Conservation (phyloP, 2,797 vertebrate genomes). For the Gila robusta region DNA sequence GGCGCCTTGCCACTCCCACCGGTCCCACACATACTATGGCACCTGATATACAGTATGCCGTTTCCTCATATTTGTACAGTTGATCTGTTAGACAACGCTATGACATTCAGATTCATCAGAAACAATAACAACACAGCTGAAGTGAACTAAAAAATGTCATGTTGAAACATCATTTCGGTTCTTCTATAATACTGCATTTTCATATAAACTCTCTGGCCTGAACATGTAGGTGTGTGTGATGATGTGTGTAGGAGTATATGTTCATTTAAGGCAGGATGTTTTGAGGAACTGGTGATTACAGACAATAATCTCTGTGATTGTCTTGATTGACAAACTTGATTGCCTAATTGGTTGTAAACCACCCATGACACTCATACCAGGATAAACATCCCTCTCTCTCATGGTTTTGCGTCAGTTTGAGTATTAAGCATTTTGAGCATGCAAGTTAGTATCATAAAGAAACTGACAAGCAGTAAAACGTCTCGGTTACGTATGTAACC, state of each 20-base stretch:
- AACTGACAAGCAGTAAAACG: neutral
- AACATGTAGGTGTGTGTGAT: neutral
- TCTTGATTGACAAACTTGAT: slow-evolving; percentile 22
- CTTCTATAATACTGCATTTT: neutral
- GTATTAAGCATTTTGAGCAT: neutral
- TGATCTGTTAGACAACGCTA: slow-evolving; percentile 23
- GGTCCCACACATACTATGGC: slow-evolving; percentile 48
- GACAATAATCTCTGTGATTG: slow-evolving; percentile 22
- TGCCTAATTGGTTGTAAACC: slow-evolving; percentile 35
- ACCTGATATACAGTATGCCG: slow-evolving; percentile 28
- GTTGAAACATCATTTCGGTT: neutral
- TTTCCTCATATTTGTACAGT: slow-evolving; percentile 40
- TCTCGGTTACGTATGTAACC: no score
- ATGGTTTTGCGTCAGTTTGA: neutral
- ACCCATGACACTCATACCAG: slow-evolving; percentile 33
- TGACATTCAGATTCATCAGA: neutral
- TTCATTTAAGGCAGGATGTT: slow-evolving; percentile 46
- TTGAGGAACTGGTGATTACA: slow-evolving; percentile 35
- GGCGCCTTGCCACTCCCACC: slow-evolving; percentile 54
- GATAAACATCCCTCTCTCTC: slow-evolving; percentile 23
- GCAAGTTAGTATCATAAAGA: neutral
- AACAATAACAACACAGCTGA: neutral
- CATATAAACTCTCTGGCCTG: neutral
- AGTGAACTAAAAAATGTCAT: slow-evolving; percentile 10
- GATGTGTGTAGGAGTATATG: neutral